phyloP scores from a whole-genome alignment of 1,140 invertebrate genomes.

The Saccostrea cuccullata region DNA sequence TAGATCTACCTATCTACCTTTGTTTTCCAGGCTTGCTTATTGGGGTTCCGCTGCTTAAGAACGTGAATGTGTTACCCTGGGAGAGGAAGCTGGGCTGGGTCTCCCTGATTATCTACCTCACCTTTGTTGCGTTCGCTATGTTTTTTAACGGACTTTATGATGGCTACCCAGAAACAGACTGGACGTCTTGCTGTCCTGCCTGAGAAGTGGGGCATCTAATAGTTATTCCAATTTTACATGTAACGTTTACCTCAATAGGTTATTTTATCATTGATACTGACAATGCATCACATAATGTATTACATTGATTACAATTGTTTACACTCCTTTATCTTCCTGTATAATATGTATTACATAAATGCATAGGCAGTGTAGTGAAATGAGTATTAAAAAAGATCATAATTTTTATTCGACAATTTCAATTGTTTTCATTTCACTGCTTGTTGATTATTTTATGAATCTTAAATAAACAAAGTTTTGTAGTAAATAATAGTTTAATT shows the following conservation, averaged over 20 bases:
- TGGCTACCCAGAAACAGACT: constrained; percentile 74
- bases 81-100: constrained; percentile 76
- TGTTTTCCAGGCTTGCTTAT: constrained; percentile 74
- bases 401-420: no score
- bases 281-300: not conserved
- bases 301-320: no score
- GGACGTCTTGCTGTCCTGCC: constrained; percentile 57
- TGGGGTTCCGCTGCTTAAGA: constrained; percentile 75
- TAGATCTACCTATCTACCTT: not conserved
- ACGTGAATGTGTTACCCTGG: constrained; percentile 75
- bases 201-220: not conserved
- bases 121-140: constrained; percentile 70
- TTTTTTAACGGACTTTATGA: constrained; percentile 75
- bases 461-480: no score
- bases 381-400: no score
- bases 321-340: no score
- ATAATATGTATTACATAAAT: no score
- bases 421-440: no score
- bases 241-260: not conserved
- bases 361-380: no score
- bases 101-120: constrained; percentile 71
- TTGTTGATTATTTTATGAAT: no score
- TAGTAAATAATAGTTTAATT: no score
- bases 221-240: not conserved
- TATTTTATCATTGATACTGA: not conserved